Evolutionary conservation across 2,797 vertebrate genomes (phyloP).

Genomic region (Etheostoma perlongum): DNA sequence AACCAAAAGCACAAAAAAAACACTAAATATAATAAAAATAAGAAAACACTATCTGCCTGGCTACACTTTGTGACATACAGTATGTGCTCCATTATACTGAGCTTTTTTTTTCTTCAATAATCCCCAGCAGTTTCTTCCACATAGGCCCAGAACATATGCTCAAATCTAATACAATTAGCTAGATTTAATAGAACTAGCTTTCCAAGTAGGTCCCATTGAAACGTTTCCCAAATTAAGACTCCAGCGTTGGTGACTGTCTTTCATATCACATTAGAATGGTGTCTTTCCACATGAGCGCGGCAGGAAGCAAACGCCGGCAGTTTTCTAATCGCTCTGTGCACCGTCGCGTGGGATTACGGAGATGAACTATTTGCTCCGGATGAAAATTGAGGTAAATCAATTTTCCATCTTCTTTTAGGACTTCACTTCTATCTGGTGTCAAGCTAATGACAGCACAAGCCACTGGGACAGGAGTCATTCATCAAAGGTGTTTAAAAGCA

Average conservation of each 20-base stretch:
- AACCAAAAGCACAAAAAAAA: no score
- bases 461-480: conserved; percentile 81
- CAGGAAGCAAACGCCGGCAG: conserved; percentile 58
- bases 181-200: conserved; percentile 31
- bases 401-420: conserved; percentile 86
- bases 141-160: conserved; percentile 40
- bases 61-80: no score
- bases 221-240: conserved; percentile 48
- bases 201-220: conserved; percentile 54
- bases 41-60: no score
- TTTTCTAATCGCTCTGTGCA: conserved; percentile 68
- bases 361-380: conserved; percentile 79
- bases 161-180: conserved; percentile 54
- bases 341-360: conserved; percentile 68
- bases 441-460: conserved; percentile 80
- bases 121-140: conserved; percentile 34
- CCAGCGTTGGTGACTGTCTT: conserved; percentile 54
- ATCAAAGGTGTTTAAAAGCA: conserved; percentile 85
- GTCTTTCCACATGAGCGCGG: conserved; percentile 61
- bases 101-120: conserved; percentile 17
- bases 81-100: no score
- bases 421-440: conserved; percentile 81
- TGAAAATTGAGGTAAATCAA: conserved; percentile 85
- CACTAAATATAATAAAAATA: no score
- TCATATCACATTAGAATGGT: conserved; percentile 61